Evolutionary conservation across 2,797 vertebrate genomes (phyloP).

Genomic region (Malurus leucopterus): DNA sequence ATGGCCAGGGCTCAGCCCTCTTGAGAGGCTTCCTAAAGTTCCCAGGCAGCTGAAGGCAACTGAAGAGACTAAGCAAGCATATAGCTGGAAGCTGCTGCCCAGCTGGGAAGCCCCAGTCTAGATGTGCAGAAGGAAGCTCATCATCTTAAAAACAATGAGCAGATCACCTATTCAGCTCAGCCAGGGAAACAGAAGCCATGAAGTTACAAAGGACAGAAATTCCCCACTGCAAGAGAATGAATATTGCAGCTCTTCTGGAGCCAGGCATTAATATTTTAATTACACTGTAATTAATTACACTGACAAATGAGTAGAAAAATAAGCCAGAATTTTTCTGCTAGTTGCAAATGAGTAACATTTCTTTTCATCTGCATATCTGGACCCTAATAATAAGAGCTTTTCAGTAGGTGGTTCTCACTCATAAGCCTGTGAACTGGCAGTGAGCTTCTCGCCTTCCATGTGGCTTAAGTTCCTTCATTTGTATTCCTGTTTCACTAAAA

Average conservation of each 20-base stretch:
- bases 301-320: neutral
- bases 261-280: neutral
- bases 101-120: neutral
- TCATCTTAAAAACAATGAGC: neutral
- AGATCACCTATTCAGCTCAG: neutral
- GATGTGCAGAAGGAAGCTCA: neutral
- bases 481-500: neutral
- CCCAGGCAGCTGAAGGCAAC: neutral
- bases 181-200: neutral
- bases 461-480: neutral
- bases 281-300: neutral
- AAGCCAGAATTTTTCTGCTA: neutral
- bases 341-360: neutral
- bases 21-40: neutral
- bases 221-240: neutral
- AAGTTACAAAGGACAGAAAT: neutral
- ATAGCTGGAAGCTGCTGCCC: neutral
- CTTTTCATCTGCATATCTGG: neutral
- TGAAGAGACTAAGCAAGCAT: neutral
- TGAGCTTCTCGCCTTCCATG: neutral
- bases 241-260: neutral
- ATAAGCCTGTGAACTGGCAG: neutral
- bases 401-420: neutral
- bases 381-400: neutral
- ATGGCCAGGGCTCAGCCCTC: neutral